Evolutionary conservation across 2,888 invertebrate species (phyloP).

Genomic region (Perizoma flavofasciatum): DNA sequence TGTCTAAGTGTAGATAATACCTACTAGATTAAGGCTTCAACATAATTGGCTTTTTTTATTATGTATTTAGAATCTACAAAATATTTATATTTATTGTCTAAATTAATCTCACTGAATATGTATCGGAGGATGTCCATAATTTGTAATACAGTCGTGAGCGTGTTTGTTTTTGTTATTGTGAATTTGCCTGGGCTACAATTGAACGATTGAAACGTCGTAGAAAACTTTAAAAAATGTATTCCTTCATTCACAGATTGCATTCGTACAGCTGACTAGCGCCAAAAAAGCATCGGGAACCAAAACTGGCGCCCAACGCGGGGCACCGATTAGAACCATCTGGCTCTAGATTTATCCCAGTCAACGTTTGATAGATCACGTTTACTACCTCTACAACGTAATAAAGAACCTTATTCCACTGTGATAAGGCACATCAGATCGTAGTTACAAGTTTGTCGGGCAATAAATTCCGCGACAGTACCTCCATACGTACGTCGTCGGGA

Average conservation of each 20-base stretch:
- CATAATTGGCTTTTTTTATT: no score
- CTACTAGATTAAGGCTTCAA: no score
- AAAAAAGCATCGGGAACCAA: constrained; percentile 30
- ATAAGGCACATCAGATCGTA: constrained; percentile 21
- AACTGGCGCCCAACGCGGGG: constrained; percentile 47
- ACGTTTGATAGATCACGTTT: constrained; percentile 50
- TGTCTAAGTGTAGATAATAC: no score
- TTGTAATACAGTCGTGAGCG: no score
- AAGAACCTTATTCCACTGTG: constrained; percentile 27
- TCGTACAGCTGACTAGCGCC: constrained; percentile 7
- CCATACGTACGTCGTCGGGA: constrained; percentile 24
- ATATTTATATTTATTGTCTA: no score
- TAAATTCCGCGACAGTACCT: constrained; percentile 25
- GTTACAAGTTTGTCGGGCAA: constrained; percentile 23
- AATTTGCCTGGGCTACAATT: no score
- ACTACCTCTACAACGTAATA: constrained; percentile 16
- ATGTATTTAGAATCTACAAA: no score
- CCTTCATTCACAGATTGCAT: constrained; percentile 21
- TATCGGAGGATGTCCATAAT: no score
- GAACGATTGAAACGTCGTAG: not conserved
- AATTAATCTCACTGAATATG: no score
- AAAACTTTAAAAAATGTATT: not conserved
- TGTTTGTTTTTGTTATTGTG: no score
- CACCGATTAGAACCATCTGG: constrained; percentile 51
- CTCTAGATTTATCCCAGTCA: constrained; percentile 51